phyloP scores from a whole-genome alignment of 2,888 invertebrate species.

The Bimastos eiseni region DNA sequence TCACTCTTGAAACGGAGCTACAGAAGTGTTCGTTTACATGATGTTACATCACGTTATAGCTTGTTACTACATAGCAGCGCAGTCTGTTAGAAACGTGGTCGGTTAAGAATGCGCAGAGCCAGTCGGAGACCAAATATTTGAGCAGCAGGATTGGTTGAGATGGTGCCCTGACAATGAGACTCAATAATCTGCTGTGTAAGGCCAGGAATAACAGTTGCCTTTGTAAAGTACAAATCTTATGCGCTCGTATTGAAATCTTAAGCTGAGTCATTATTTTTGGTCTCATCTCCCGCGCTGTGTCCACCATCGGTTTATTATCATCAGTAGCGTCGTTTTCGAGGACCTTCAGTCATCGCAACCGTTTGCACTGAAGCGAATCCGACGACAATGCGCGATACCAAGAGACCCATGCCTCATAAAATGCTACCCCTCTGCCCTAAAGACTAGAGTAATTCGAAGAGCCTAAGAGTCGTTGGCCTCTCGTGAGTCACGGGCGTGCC shows the following conservation, averaged over 20 bases:
- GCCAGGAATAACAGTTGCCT: background rate
- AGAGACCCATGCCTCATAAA: background rate
- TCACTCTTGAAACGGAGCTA: too few species aligned
- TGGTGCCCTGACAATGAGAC: background rate
- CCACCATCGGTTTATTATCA: background rate
- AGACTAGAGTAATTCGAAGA: background rate
- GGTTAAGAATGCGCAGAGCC: too few species aligned
- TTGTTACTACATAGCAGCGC: too few species aligned
- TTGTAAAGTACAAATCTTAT: background rate
- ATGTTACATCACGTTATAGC: too few species aligned
- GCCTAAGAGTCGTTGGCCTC: background rate
- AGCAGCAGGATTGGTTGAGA: background rate
- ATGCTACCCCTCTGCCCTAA: background rate
- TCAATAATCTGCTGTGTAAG: background rate
- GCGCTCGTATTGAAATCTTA: background rate
- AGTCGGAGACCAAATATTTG: too few species aligned
- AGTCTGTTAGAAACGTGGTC: background rate
- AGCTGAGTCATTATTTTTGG: background rate
- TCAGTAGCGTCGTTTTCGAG: background rate
- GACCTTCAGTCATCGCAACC: background rate
- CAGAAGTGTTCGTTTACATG: too few species aligned
- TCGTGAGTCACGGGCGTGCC: slow-evolving; percentile 13
- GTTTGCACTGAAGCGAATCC: background rate
- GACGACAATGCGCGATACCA: background rate
- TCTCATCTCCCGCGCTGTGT: background rate